Evolutionary conservation across 2,797 vertebrate species (phyloP).

Genomic region (Pogoniulus pusillus): DNA sequence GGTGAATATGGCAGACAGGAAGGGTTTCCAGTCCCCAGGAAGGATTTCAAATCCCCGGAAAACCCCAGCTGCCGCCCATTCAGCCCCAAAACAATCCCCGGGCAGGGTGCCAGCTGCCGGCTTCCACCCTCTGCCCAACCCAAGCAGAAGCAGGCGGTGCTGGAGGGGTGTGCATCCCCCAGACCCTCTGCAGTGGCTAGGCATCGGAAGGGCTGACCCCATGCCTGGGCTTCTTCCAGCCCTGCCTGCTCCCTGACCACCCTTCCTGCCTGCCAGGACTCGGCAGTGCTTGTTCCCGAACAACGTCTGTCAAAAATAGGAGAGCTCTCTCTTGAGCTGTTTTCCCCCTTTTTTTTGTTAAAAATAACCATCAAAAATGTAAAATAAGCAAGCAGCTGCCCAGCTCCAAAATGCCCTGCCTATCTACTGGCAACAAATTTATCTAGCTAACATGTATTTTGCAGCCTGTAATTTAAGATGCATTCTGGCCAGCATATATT

Average conservation of each 20-base stretch:
- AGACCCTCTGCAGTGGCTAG: rapidly evolving
- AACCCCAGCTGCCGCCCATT: slow-evolving; percentile 41
- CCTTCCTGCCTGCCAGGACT: neutral
- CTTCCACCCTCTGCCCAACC: neutral
- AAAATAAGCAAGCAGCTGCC: slow-evolving; percentile 19
- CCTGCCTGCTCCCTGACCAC: neutral
- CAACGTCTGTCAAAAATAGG: neutral
- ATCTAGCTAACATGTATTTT: neutral
- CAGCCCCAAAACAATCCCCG: slow-evolving; percentile 63
- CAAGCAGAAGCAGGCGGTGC: neutral
- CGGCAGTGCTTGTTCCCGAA: neutral
- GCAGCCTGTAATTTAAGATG: neutral
- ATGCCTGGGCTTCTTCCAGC: neutral
- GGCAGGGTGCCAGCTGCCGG: neutral
- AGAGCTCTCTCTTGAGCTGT: neutral
- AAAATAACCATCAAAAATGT: slow-evolving; percentile 7
- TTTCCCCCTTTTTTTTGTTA: neutral
- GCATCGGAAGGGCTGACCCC: neutral
- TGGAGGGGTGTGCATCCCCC: neutral
- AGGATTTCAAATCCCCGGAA: slow-evolving; percentile 53
- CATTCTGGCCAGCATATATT: neutral
- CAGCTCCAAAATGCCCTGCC: neutral
- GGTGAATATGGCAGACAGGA: rapidly evolving
- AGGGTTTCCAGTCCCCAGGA: slow-evolving; percentile 38
- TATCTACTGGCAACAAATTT: neutral